phyloP scores from a whole-genome alignment of 2,888 invertebrate species.

The Eurytoma adleriae region DNA sequence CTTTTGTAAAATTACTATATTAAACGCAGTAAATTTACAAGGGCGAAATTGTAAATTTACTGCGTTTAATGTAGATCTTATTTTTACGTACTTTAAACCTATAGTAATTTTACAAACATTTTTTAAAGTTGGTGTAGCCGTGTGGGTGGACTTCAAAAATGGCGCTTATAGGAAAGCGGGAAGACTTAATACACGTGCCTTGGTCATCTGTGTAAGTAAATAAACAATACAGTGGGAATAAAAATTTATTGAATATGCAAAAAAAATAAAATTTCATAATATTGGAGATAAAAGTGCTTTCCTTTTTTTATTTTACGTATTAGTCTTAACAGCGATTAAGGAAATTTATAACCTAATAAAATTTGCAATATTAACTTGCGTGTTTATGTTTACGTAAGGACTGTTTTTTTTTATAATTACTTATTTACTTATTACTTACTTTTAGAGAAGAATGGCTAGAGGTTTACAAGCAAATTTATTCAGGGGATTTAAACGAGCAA shows the following conservation, averaged over 20 bases:
- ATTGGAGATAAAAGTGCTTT: too few species aligned
- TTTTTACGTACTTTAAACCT: slow-evolving; percentile 2
- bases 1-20: too few species aligned
- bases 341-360: not conserved
- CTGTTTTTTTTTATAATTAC: too few species aligned
- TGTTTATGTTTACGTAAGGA: too few species aligned
- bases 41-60: too few species aligned
- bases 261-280: too few species aligned
- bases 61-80: too few species aligned
- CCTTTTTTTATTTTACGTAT: too few species aligned
- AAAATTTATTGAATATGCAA: not conserved
- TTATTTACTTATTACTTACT: not conserved
- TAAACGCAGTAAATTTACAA: too few species aligned
- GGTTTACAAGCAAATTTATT: slow-evolving; percentile 70
- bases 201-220: slow-evolving; percentile 57
- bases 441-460: slow-evolving; percentile 70
- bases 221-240: not conserved
- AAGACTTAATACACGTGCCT: slow-evolving; percentile 55
- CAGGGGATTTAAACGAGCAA: slow-evolving; percentile 67
- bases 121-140: not conserved
- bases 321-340: not conserved
- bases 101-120: not conserved
- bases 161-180: slow-evolving; percentile 47
- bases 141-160: slow-evolving; percentile 19
- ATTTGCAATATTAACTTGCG: not conserved